phyloP scores from a whole-genome alignment of 2,113 vertebrate species.

The Dasyurus viverrinus region DNA sequence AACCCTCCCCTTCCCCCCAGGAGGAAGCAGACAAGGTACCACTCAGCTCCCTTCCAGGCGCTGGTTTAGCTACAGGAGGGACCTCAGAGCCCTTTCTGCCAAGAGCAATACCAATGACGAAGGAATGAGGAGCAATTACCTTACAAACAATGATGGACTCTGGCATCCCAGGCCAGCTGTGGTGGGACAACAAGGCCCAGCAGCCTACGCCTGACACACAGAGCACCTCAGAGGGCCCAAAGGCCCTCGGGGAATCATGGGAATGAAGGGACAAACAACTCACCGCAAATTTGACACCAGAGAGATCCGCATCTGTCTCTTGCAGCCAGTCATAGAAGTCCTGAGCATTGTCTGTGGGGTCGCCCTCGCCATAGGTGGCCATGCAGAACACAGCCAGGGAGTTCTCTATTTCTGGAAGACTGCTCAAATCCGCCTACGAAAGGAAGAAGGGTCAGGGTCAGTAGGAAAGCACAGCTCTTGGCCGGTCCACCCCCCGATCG shows the following conservation, averaged over 20 bases:
- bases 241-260: not conserved
- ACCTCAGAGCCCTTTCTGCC: not conserved
- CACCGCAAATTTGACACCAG: slow-evolving; percentile 93
- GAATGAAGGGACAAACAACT: slow-evolving; percentile 65
- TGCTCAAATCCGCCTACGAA: slow-evolving; percentile 90
- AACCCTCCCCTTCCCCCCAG: too few species aligned
- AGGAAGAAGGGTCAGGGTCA: not conserved
- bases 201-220: not conserved
- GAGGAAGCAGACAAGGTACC: not conserved
- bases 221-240: not conserved
- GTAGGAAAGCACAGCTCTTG: not conserved
- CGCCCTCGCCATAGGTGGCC: slow-evolving; percentile 97
- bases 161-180: not conserved
- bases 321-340: slow-evolving; percentile 99
- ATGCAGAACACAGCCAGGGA: slow-evolving; percentile 96
- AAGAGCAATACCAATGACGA: not conserved
- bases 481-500: too few species aligned
- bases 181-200: not conserved
- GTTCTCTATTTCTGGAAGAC: slow-evolving; percentile 92
- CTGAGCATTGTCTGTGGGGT: slow-evolving; percentile 97
- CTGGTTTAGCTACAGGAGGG: too few species aligned
- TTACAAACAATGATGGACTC: not conserved
- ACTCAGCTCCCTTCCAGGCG: not conserved
- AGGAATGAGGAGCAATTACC: not conserved
- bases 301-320: slow-evolving; percentile 89